Base-by-base conservation (phyloP, 2,113 vertebrate genomes). In the Rhinolophus ferrumequinum region DNA sequence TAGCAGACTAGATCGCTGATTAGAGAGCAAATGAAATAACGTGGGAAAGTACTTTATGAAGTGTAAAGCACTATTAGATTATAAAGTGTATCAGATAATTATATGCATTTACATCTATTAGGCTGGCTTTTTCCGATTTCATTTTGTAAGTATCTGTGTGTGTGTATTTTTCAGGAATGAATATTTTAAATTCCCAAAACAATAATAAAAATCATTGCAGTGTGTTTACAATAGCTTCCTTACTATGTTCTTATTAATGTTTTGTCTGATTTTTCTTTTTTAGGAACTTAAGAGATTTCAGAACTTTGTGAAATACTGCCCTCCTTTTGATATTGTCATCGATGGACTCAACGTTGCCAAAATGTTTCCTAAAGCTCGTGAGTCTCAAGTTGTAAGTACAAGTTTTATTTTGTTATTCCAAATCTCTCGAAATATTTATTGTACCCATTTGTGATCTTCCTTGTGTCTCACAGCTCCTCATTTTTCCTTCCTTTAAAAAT, bases 321-420 rank as follows among this genome's bases (percentile, higher is more conserved):
- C 99, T 52, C 98, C 99, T 0, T 99, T 99, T 98, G 99, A 99
- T 98, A 98, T 99, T 95, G 99, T 99, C 56, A 98, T 99, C 7
- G 99, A 99, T 94, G 99, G 99, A 35, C 99, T 99, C 95, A 99
- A 99, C 93, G 99, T 99, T 85, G 99, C 99, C 88, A 99, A 99
- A 92, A 90, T 98, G 81, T 96, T 96, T 58, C 60, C 82, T 94
- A 98, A 93, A 93, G 98, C 8, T 90, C 98, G 88, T 56, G 98
- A 97, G 26, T 99, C 99, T 47, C 98, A 99, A 97, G 99, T 98
- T 91, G 99, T 99, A 98, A 99, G 99, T 98, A 95, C 35, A 87
- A 33, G 50, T 96, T 98, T 91, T 94, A 95, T 93, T 97, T 97
- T 96, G 18, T 70, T 95, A 76, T 93, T 95, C 60, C 50, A 35